phyloP scores from a whole-genome alignment of 2,888 invertebrate species.

The Agrotis puta region DNA sequence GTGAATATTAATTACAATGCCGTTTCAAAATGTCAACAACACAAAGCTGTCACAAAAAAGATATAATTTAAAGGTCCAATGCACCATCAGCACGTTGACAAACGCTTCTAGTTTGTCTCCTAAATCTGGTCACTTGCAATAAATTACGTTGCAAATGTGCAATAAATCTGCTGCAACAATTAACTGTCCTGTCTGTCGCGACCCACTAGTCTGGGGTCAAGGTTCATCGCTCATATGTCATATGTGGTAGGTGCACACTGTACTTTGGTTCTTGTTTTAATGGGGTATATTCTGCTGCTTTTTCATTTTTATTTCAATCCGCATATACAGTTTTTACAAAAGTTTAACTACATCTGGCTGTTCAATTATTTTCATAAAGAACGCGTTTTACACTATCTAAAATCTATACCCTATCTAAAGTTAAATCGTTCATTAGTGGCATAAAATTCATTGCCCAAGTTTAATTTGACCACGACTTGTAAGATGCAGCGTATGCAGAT shows the following conservation, averaged over 20 bases:
- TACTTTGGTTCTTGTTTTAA: background rate
- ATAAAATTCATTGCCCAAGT: too few relatives aligned
- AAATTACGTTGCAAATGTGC: conserved; percentile 43
- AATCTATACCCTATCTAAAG: too few relatives aligned
- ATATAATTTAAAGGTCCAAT: conserved; percentile 6
- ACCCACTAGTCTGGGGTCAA: conserved; percentile 41
- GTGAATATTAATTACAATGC: too few relatives aligned
- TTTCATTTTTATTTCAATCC: too few relatives aligned
- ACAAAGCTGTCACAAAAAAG: background rate
- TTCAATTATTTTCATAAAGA: too few relatives aligned
- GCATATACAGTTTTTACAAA: too few relatives aligned
- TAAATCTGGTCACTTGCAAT: conserved; percentile 31
- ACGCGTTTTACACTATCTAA: too few relatives aligned
- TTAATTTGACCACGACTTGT: too few relatives aligned
- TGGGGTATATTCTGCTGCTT: background rate
- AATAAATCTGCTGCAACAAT: conserved; percentile 53
- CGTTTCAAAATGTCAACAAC: too few relatives aligned
- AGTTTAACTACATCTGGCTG: too few relatives aligned
- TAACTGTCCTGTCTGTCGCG: conserved; percentile 28
- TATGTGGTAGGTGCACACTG: background rate
- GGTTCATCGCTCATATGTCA: conserved; percentile 29
- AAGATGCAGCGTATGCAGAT: too few relatives aligned
- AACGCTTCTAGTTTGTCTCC: conserved; percentile 19
- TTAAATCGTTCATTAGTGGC: too few relatives aligned
- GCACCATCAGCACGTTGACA: conserved; percentile 17